Percentiles rank a stretch among this genome's conserved stretches.
These are phyloP conservation scores for Nipponia nippon DNA, from an alignment of 2,113 vertebrate species.

Conservation along the genomic window DNA sequence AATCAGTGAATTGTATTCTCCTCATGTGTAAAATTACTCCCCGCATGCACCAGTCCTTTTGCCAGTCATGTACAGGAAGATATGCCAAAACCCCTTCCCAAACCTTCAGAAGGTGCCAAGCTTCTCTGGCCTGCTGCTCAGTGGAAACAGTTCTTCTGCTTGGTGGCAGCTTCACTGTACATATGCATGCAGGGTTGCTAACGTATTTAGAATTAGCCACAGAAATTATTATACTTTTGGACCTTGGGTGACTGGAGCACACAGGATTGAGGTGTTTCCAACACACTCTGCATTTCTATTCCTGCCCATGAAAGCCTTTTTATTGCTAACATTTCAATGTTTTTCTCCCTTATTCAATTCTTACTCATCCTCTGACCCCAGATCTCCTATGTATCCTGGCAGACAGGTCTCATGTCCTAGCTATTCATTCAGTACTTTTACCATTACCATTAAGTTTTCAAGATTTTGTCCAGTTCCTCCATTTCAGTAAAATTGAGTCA, in stretches of 20 bases:
- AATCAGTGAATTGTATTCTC: background rate
- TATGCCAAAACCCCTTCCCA: background rate
- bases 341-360: background rate
- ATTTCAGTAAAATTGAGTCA: background rate
- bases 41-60: fast-evolving
- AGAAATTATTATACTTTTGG: background rate
- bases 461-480: background rate
- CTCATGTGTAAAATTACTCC: background rate
- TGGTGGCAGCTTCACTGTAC: background rate
- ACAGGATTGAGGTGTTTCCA: background rate
- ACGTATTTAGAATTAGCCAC: background rate
- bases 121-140: background rate
- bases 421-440: background rate
- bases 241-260: background rate
- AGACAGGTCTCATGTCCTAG: background rate
- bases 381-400: background rate
- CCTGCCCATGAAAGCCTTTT: background rate
- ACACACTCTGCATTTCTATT: background rate
- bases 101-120: background rate
- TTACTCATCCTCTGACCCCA: background rate
- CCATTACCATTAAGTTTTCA: background rate
- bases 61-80: background rate
- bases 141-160: background rate
- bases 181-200: background rate
- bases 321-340: background rate